Evolutionary conservation across 2,797 vertebrate genomes (phyloP), one percentile per base, ranked within the genome.

Genomic region (Vultur gryphus): DNA sequence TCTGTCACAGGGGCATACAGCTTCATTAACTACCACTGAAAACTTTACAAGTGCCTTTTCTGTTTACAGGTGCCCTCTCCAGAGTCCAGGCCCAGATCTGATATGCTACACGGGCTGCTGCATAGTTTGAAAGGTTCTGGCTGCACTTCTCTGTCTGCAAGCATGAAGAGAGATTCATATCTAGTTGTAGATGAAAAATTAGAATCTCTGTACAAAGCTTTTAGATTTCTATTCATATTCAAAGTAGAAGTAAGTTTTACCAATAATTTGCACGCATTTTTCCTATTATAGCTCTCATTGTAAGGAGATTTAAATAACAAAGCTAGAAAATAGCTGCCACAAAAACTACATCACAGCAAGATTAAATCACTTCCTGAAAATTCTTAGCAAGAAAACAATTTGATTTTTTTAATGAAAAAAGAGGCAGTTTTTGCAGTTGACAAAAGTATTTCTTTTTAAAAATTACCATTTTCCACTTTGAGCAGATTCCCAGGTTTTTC

Each of bases 1-100:
- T 85, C 55, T 89, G n/a, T 67, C 90, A 43, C 65, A 89, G 81
- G n/a, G 73, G 8, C 80, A 37, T 29, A 66, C 24, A 35, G 41
- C 41, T 71, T 78, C 86, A 73, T 92, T 91, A 95, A 92, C 11
- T 81, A 81, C 61, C n/a, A 52, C 51, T 33, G 33, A 71, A 77
- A 94, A 70, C 18, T 64, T 71, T 21, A 75, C 69, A 94, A 67
- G 71, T 84, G 55, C 11, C 37, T 64, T 62, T 89, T 65, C 15
- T 25, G 37, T 31, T 69, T 16, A 84, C 46, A 81, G 51, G 35
- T 78, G 76, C 65, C n/a, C 15, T 92, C 52, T 48, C 72, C 41
- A 44, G 83, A 65, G 83, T 44, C 48, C 73, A 78, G 72, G 52
- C 72, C 54, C 71, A 54, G 48, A n/a, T 70, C 33, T 70, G 43